Conservation (phyloP, 2,113 vertebrate species). For the Psettodes erumei region DNA sequence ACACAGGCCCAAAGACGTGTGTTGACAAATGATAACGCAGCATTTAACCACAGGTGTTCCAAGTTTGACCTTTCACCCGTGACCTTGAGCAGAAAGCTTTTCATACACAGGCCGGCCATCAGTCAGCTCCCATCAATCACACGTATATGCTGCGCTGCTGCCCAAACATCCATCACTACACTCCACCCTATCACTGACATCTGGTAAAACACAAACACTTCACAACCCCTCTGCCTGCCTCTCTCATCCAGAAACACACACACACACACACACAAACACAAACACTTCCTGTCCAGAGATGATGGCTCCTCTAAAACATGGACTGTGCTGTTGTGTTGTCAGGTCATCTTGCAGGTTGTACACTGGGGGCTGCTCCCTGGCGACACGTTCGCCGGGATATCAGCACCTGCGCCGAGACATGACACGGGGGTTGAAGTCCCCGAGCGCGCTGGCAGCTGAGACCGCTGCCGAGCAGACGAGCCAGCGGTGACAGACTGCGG, state of each 20-base stretch:
- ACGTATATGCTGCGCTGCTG: slow-evolving; percentile 43
- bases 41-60: slow-evolving; percentile 72
- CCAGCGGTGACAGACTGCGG: slow-evolving; percentile 54
- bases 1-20: slow-evolving; percentile 22
- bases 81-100: slow-evolving; percentile 70
- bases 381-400: slow-evolving; percentile 66
- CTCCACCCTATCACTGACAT: slow-evolving; percentile 72
- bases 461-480: slow-evolving; percentile 34
- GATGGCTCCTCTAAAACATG: slow-evolving; percentile 44
- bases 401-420: slow-evolving; percentile 58
- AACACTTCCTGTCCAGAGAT: slow-evolving; percentile 37
- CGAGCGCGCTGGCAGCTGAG: slow-evolving; percentile 50
- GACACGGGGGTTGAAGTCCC: slow-evolving; percentile 60
- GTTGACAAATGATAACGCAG: slow-evolving; percentile 71
- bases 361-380: slow-evolving; percentile 48
- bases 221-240: slow-evolving; percentile 45
- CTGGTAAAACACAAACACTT: slow-evolving; percentile 73
- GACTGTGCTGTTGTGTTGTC: slow-evolving; percentile 57
- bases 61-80: slow-evolving; percentile 73
- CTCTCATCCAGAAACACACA: slow-evolving; percentile 21
- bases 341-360: slow-evolving; percentile 60
- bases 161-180: slow-evolving; percentile 73
- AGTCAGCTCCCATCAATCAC: slow-evolving; percentile 76
- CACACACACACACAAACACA: slow-evolving; percentile 21
- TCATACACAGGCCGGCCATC: slow-evolving; percentile 65